A percentile compares a stretch with the other conserved stretches of the same genome.
phyloP scores from a whole-genome alignment of 2,113 vertebrate genomes.

The Sinocyclocheilus rhinocerous region DNA sequence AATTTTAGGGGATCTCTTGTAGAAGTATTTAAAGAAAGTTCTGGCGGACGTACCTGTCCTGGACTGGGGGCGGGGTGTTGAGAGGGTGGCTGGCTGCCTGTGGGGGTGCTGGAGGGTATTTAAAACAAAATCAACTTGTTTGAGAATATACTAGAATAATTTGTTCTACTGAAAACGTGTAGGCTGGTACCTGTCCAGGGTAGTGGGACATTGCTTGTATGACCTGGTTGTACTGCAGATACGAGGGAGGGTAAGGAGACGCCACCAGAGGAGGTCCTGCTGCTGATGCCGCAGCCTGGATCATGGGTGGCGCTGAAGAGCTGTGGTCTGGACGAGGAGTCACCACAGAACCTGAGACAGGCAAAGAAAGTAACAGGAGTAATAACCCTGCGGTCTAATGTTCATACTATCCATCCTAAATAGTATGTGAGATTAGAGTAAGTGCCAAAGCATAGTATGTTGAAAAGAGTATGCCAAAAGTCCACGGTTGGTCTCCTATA shows the following conservation, averaged over 20 bases:
- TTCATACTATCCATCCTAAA: no score
- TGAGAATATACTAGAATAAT: neutral
- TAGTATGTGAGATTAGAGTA: no score
- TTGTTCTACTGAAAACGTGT: neutral
- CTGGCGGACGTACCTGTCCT: conserved; percentile 79
- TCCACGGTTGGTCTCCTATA: no score
- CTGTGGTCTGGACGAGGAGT: conserved; percentile 83
- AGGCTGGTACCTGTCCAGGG: conserved; percentile 79
- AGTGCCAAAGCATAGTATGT: no score
- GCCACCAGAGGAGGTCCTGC: conserved; percentile 86
- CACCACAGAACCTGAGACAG: conserved; percentile 78
- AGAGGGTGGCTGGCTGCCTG: conserved; percentile 86
- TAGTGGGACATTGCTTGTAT: conserved; percentile 89
- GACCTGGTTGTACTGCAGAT: conserved; percentile 89
- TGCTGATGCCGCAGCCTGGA: conserved; percentile 85
- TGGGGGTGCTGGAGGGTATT: conserved; percentile 86
- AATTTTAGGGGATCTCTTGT: neutral
- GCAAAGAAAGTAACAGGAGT: neutral
- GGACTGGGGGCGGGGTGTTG: conserved; percentile 90
- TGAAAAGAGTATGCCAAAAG: no score
- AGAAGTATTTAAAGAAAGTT: neutral
- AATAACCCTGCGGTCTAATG: no score
- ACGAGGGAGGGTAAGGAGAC: conserved; percentile 84
- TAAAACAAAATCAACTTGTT: neutral
- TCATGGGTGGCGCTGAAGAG: conserved; percentile 80